phyloP scores from a whole-genome alignment of 2,888 invertebrate species.

The Plutella xylostella region DNA sequence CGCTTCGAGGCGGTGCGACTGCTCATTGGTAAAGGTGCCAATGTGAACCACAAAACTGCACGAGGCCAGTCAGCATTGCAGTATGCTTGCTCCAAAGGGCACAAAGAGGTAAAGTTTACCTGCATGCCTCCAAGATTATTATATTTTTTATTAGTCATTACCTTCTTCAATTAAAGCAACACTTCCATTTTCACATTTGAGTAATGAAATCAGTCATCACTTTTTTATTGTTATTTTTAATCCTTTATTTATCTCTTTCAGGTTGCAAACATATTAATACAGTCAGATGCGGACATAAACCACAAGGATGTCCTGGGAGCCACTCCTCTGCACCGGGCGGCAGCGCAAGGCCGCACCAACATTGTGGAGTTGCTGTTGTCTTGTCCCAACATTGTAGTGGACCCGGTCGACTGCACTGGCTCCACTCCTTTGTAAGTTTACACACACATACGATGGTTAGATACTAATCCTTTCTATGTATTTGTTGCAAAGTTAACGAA shows the following conservation, averaged over 20 bases:
- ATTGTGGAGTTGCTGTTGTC: constrained; percentile 76
- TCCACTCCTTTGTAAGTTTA: constrained; percentile 78
- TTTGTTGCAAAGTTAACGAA: neutral
- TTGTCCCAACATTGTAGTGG: constrained; percentile 60
- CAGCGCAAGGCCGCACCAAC: constrained; percentile 78
- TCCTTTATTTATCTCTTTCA: constrained; percentile 30
- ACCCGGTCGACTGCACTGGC: constrained; percentile 76
- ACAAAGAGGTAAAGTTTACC: constrained; percentile 69
- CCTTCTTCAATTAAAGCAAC: neutral
- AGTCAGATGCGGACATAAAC: constrained; percentile 77
- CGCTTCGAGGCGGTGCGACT: constrained; percentile 74
- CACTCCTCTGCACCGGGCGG: constrained; percentile 83
- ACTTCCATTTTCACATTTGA: neutral
- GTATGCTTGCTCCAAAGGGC: constrained; percentile 89
- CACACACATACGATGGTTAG: neutral
- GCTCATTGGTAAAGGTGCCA: constrained; percentile 75
- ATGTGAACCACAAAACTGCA: constrained; percentile 77
- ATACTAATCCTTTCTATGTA: neutral
- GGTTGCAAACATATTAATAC: constrained; percentile 76
- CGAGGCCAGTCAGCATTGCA: constrained; percentile 86
- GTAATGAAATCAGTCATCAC: neutral
- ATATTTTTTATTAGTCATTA: neutral
- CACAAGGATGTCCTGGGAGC: constrained; percentile 75
- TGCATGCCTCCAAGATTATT: too few relatives aligned
- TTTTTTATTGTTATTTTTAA: constrained; percentile 1